A percentile compares a stretch with the other conserved stretches of the same genome.
Conservation (phyloP, 2,888 invertebrate species). For the Trachelus tabidus region DNA sequence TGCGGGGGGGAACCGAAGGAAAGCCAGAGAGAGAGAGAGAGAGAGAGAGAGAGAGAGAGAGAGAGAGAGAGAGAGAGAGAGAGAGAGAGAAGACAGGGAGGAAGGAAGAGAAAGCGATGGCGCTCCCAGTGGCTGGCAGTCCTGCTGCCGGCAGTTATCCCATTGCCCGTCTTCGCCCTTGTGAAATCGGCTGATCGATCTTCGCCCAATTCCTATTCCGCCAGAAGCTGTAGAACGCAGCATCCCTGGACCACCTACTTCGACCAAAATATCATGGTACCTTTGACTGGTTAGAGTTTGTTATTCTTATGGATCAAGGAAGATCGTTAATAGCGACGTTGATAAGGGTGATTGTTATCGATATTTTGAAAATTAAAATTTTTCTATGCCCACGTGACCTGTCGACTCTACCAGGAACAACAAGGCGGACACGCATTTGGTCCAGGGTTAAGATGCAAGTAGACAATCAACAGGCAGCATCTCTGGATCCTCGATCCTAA, state of each 20-base stretch:
- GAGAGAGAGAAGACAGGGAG: constrained; percentile 9
- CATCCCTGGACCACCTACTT: background rate
- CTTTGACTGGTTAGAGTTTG: background rate
- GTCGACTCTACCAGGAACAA: background rate
- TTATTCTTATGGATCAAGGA: background rate
- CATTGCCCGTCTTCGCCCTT: background rate
- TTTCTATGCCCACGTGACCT: background rate
- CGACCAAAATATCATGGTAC: background rate
- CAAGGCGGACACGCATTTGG: background rate
- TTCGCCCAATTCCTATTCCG: background rate
- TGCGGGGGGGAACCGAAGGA: constrained; percentile 29
- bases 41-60: constrained; percentile 9
- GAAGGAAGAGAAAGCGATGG: constrained; percentile 25
- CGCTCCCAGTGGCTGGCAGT: constrained; percentile 8
- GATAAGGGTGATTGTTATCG: background rate
- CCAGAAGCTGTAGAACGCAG: background rate
- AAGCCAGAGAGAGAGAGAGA: constrained; percentile 20
- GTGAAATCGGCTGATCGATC: background rate
- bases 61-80: constrained; percentile 16
- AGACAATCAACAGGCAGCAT: background rate
- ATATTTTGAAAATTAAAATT: background rate
- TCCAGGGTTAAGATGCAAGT: background rate
- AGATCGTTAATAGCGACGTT: background rate
- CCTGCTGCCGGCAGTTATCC: constrained; percentile 10
- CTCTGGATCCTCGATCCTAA: background rate